A percentile compares a stretch with the other conserved stretches of the same genome.
Evolutionary conservation across 2,797 vertebrate genomes (phyloP).

Genomic region (Anguilla pacifica): DNA sequence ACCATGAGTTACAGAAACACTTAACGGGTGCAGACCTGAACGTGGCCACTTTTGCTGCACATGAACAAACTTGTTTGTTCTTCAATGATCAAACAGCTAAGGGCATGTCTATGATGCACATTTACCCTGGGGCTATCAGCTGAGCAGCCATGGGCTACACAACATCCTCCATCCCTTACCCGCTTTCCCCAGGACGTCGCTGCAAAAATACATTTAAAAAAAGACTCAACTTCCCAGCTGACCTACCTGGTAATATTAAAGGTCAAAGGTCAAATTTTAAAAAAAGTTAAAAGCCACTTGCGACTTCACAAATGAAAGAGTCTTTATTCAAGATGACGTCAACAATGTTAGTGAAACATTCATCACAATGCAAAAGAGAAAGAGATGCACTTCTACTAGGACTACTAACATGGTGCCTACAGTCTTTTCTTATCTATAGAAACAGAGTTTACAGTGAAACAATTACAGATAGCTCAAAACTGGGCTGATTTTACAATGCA

Average conservation of each 20-base stretch:
- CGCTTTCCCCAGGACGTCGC: too few relatives aligned
- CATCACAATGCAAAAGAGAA: constrained; percentile 5
- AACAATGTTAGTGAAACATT: constrained; percentile 20
- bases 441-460: constrained; percentile 6
- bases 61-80: too few relatives aligned
- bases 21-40: too few relatives aligned
- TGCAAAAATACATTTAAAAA: too few relatives aligned
- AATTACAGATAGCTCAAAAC: background rate
- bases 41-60: too few relatives aligned
- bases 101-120: too few relatives aligned
- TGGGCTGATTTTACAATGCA: background rate
- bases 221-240: background rate
- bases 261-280: background rate
- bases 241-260: background rate
- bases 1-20: too few relatives aligned
- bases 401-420: constrained; percentile 9
- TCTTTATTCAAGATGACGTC: constrained; percentile 15
- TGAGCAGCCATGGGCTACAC: too few relatives aligned
- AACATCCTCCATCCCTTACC: too few relatives aligned
- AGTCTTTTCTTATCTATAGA: background rate
- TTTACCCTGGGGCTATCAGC: too few relatives aligned
- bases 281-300: background rate
- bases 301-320: constrained; percentile 15
- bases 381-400: background rate
- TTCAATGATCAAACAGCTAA: too few relatives aligned